phyloP scores from a whole-genome alignment of 1,140 invertebrate genomes.

The Pseudomyrmex cubaensis region DNA sequence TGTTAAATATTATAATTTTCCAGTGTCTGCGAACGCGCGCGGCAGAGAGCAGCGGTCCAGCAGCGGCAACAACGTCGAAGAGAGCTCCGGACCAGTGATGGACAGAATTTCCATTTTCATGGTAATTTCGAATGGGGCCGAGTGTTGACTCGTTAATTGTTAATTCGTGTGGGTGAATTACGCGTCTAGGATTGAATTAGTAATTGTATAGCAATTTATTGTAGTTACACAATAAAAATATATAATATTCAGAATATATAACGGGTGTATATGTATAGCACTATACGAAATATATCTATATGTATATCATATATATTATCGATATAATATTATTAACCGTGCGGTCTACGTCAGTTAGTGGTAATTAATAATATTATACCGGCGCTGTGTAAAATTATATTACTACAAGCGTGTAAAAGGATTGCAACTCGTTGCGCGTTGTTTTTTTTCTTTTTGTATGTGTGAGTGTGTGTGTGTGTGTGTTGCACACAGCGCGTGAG shows the following conservation, averaged over 20 bases:
- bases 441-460: not conserved
- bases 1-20: conserved; percentile 44
- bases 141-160: conserved; percentile 35
- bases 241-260: conserved; percentile 53
- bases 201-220: conserved; percentile 58
- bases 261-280: conserved; percentile 9
- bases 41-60: conserved; percentile 18
- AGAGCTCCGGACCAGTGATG: conserved; percentile 42
- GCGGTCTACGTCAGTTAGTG: conserved; percentile 13
- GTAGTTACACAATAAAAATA: conserved; percentile 56
- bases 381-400: conserved; percentile 29
- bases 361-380: conserved; percentile 56
- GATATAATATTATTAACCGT: conserved; percentile 35
- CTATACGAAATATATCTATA: conserved; percentile 19
- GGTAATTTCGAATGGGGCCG: conserved; percentile 33
- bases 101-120: conserved; percentile 49
- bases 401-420: conserved; percentile 40
- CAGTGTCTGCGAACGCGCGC: conserved; percentile 8
- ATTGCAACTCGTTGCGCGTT: conserved; percentile 33
- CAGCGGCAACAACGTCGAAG: conserved; percentile 1
- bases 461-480: too few relatives aligned
- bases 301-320: not conserved
- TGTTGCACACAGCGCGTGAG: not conserved
- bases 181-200: conserved; percentile 42
- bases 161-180: conserved; percentile 40